phyloP scores from a whole-genome alignment of 2,888 invertebrate genomes.

The Perizoma affinitatum region DNA sequence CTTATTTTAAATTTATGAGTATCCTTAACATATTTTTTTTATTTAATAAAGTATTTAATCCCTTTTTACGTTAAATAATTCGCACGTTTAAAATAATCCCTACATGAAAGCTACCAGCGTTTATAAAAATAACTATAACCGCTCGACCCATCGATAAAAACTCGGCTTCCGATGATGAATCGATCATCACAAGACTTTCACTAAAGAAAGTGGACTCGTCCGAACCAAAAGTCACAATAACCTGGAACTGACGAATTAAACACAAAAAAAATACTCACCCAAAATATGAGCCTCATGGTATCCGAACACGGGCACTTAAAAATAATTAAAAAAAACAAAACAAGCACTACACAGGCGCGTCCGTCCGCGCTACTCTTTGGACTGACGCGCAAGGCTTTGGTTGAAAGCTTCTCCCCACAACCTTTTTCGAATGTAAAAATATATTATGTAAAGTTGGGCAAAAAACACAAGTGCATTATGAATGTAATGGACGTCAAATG shows the following conservation, averaged over 20 bases:
- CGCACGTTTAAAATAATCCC: constrained; percentile 23
- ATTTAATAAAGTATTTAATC: no score
- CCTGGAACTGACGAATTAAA: constrained; percentile 34
- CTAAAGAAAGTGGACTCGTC: constrained; percentile 65
- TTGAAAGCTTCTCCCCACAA: constrained; percentile 59
- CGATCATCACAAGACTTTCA: constrained; percentile 65
- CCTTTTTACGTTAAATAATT: background rate
- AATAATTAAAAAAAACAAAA: constrained; percentile 53
- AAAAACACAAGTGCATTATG: constrained; percentile 71
- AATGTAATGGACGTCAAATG: constrained; percentile 45
- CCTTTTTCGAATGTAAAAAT: constrained; percentile 62
- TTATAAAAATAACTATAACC: constrained; percentile 41
- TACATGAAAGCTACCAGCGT: constrained; percentile 29
- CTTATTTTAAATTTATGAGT: no score
- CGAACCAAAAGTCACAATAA: constrained; percentile 29
- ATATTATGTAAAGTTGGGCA: constrained; percentile 73
- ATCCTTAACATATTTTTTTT: no score
- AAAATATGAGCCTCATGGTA: constrained; percentile 79
- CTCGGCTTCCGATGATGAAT: constrained; percentile 56
- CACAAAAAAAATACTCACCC: constrained; percentile 62
- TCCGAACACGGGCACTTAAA: constrained; percentile 71
- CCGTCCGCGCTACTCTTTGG: constrained; percentile 66
- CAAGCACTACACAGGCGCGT: constrained; percentile 76
- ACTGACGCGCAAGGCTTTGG: constrained; percentile 57
- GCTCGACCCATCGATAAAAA: constrained; percentile 51